Base-by-base conservation (phyloP, 1,140 invertebrate species). In the Danaus plexippus region DNA sequence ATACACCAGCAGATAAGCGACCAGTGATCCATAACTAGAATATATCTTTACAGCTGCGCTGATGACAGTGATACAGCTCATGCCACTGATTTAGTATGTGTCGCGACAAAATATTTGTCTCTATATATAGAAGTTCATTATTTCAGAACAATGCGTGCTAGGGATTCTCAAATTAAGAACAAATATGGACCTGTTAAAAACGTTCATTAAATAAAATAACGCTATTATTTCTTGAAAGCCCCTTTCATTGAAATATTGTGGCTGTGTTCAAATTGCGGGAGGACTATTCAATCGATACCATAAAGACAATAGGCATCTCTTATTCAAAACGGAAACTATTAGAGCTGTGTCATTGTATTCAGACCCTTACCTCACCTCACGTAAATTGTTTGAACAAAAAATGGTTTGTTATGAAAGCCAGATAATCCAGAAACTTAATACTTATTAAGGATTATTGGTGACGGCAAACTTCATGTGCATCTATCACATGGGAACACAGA, bases 281-380 rank as follows among this genome's bases (percentile, higher is more conserved):
- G 67, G 66, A 76, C 71, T 64, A 75, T 65, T 74, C 75, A 82
- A 83, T 83, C 82, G 83, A 85, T 82, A 84, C 75, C 66, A 72
- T 64, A 69, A 63, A 85, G 73, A 85, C 80, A 85, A 85, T 84
- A 64, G 80, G 57, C 74, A 77, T 79, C 76, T 78, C 77, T 80
- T 81, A 80, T 81, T 82, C 78, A 77, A 80, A 85, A 81, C 82
- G 82, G 82, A 84, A 86, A 86, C 82, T 84, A 80, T 86, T 86
- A 86, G 71, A 70, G 74, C 65, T 56, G 74, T 64, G 69, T 77
- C 71, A 86, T 84, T 86, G 82, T 86, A 73, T 82, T 80, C 76
- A 61, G 66, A 55, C 73, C 73, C 79, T 81, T 73, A 75, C 73
- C 77, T 80, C 72, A 60, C 66, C 66, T 32, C 22, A 67, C 75